Conservation (phyloP, 2,797 vertebrate species). For the Pachyuromys duprasi region DNA sequence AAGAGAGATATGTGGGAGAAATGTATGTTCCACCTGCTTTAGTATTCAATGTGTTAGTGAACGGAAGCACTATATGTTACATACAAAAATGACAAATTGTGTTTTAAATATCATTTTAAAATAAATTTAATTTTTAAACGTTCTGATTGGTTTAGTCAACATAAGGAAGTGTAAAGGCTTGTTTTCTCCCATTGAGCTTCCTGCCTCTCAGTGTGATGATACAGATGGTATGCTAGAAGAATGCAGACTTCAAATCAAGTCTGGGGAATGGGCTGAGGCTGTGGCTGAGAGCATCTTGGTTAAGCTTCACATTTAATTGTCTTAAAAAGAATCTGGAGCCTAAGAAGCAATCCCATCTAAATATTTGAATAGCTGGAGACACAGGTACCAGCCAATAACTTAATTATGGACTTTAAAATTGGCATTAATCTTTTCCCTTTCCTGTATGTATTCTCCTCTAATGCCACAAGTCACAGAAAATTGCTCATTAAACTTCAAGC, state of each 20-base stretch:
- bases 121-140: neutral
- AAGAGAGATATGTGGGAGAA: neutral
- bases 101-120: neutral
- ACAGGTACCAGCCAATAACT: constrained; percentile 71
- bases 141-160: neutral
- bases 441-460: constrained; percentile 74
- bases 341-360: constrained; percentile 10
- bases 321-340: constrained; percentile 14
- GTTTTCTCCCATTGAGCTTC: constrained; percentile 13
- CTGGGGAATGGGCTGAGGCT: neutral
- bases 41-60: neutral
- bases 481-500: constrained; percentile 88
- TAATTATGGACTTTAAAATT: constrained; percentile 80
- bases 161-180: constrained; percentile 28
- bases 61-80: neutral
- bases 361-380: constrained; percentile 66
- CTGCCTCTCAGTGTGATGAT: neutral
- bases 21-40: neutral
- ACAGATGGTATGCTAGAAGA: neutral
- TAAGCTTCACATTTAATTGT: constrained; percentile 43
- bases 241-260: neutral
- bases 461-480: constrained; percentile 85
- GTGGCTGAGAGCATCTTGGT: neutral
- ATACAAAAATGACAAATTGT: neutral
- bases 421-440: constrained; percentile 79